A percentile compares a stretch with the other conserved stretches of the same genome.
These are phyloP conservation scores for Nycticryphes semicollaris DNA, from an alignment of 2,113 vertebrate genomes.

Conservation along the genomic window DNA sequence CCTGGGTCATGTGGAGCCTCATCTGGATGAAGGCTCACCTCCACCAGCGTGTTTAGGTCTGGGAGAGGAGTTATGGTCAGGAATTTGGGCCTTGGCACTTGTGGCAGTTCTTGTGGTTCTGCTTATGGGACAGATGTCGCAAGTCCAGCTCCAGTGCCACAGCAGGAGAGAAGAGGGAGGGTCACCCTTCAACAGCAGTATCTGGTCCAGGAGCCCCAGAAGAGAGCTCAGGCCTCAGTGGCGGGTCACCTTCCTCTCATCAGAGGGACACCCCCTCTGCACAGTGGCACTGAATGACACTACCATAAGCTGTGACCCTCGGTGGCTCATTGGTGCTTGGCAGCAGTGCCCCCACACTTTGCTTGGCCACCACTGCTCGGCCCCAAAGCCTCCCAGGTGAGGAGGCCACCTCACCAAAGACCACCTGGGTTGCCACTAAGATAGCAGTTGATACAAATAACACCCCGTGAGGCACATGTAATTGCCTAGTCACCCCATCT, in stretches of 20 bases:
- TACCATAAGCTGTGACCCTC: background rate
- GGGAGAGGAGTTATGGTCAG: background rate
- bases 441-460: background rate
- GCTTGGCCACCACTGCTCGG: background rate
- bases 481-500: background rate
- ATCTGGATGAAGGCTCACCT: background rate
- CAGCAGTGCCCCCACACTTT: background rate
- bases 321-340: fast-evolving
- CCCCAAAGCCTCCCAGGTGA: fast-evolving
- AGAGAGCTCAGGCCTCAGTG: background rate
- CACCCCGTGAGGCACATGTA: background rate
- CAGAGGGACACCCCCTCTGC: background rate
- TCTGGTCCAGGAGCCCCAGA: background rate
- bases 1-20: fast-evolving
- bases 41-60: background rate
- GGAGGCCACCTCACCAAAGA: background rate
- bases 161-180: background rate
- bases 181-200: background rate
- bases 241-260: background rate
- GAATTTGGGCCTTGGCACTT: background rate
- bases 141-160: background rate
- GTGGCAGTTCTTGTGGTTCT: background rate
- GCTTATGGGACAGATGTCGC: fast-evolving
- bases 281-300: background rate
- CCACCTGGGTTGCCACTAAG: background rate